Conservation (phyloP, 2,113 vertebrate genomes). For the Hoplias malabaricus region DNA sequence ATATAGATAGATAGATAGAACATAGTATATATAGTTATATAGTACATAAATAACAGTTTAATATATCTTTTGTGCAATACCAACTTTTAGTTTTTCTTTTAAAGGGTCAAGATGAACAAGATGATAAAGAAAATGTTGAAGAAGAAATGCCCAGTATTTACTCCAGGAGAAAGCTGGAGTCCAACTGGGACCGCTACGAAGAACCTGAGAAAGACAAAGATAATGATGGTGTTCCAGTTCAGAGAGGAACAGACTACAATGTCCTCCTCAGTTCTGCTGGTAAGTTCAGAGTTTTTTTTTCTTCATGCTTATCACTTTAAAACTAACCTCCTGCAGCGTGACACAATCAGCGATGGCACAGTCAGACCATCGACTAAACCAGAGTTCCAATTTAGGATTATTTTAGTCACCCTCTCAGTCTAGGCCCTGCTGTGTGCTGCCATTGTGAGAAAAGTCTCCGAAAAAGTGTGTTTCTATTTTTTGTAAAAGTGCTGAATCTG, state of each 20-base stretch:
- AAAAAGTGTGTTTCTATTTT: slow-evolving; percentile 5
- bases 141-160: slow-evolving; percentile 68
- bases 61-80: not conserved
- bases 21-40: too few species aligned
- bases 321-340: slow-evolving; percentile 17
- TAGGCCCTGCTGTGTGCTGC: slow-evolving; percentile 16
- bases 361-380: not conserved
- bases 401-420: not conserved
- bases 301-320: not conserved
- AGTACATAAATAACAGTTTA: not conserved
- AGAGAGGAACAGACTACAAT: slow-evolving; percentile 86
- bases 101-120: slow-evolving; percentile 63
- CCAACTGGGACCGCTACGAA: slow-evolving; percentile 90
- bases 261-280: slow-evolving; percentile 84
- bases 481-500: not conserved
- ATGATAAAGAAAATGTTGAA: slow-evolving; percentile 52
- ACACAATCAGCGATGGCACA: slow-evolving; percentile 2
- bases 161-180: slow-evolving; percentile 85
- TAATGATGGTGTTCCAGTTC: slow-evolving; percentile 69
- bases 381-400: not conserved
- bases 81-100: not conserved
- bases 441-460: not conserved
- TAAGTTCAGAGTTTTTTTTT: slow-evolving; percentile 60
- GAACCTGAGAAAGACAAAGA: slow-evolving; percentile 73
- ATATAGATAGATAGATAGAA: too few species aligned